Evolutionary conservation across 2,888 invertebrate species (phyloP).

Genomic region (Archips crataeganus): DNA sequence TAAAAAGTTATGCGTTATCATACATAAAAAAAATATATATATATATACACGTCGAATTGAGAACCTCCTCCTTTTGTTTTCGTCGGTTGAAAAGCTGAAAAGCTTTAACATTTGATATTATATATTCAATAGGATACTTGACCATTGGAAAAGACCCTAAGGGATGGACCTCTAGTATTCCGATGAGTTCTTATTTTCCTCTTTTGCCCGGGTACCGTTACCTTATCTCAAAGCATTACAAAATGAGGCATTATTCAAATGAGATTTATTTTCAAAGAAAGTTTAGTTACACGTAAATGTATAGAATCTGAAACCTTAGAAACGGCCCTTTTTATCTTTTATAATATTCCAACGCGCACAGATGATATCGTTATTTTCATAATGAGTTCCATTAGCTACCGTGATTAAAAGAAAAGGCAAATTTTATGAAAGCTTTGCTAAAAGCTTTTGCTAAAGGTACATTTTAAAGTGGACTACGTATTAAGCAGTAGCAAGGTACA

Average conservation of each 20-base stretch:
- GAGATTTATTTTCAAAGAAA: slow-evolving; percentile 15
- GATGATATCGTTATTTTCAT: slow-evolving; percentile 24
- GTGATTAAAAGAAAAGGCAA: slow-evolving; percentile 18
- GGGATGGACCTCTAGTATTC: not conserved
- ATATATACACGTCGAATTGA: too few relatives aligned
- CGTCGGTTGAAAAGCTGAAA: too few relatives aligned
- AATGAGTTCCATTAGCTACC: slow-evolving; percentile 15
- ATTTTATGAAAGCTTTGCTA: slow-evolving; percentile 14
- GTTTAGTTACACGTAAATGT: not conserved
- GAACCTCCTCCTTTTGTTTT: too few relatives aligned
- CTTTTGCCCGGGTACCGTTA: not conserved
- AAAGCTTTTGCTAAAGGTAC: slow-evolving; percentile 13
- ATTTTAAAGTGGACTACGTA: not conserved
- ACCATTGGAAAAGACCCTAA: not conserved
- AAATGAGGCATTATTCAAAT: slow-evolving; percentile 8
- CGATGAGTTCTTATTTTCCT: not conserved
- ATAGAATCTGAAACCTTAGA: not conserved
- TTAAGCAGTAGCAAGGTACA: too few relatives aligned
- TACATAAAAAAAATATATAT: too few relatives aligned
- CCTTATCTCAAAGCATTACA: not conserved
- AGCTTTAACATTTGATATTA: not conserved
- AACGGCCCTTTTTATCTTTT: not conserved
- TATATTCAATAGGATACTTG: not conserved
- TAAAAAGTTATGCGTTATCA: too few relatives aligned
- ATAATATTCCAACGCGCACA: not conserved